A percentile compares a stretch with the other conserved stretches of the same genome.
Evolutionary conservation across 37 sponge, comb jelly and placozoan genomes (phyloP).

Genomic region (Bolinopsis microptera): DNA sequence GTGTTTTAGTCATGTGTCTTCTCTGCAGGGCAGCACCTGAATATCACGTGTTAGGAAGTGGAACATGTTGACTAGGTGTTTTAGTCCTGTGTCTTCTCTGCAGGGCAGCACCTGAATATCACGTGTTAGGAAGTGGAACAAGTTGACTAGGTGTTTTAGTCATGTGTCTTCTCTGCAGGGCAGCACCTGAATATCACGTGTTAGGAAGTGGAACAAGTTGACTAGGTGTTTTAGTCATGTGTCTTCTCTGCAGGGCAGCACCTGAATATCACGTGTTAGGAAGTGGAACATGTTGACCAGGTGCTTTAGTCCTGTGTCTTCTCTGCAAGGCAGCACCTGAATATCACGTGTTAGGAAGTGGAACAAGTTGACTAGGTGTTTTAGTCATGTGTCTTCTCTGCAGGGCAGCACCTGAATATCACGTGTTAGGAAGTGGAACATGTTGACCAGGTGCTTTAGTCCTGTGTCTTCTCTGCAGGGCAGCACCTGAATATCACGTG

Average conservation of each 20-base stretch:
- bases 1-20: conserved; percentile 31
- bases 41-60: background rate
- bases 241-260: conserved; percentile 39
- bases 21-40: conserved; percentile 24
- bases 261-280: background rate
- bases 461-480: conserved; percentile 44
- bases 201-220: conserved; percentile 13
- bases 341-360: background rate
- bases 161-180: conserved; percentile 12
- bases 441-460: conserved; percentile 25
- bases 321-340: conserved; percentile 12
- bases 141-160: background rate
- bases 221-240: conserved; percentile 34
- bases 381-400: conserved; percentile 17
- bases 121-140: too few species aligned
- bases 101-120: background rate
- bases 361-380: conserved; percentile 48
- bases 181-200: background rate
- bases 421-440: conserved; percentile 1
- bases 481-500: too few species aligned
- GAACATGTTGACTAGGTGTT: conserved; percentile 50
- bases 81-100: conserved; percentile 21
- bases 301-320: conserved; percentile 3
- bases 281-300: conserved; percentile 14
- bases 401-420: background rate